Conservation (phyloP, 2,888 invertebrate genomes). For the Aricia artaxerxes region DNA sequence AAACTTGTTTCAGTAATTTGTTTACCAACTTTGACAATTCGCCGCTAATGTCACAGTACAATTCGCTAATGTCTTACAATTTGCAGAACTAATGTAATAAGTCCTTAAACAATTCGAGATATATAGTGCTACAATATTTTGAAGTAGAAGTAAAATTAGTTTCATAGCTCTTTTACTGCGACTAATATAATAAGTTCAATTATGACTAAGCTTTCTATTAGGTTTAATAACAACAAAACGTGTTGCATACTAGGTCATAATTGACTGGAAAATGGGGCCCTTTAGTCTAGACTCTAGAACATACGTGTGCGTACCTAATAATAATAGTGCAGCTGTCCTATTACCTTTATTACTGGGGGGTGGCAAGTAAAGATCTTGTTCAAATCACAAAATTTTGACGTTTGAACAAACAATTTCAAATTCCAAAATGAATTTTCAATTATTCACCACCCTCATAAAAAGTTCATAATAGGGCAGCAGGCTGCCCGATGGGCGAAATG, state of each 20-base stretch:
- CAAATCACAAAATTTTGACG: not conserved
- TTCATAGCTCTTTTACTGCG: not conserved
- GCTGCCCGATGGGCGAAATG: too few species aligned
- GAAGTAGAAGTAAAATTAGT: not conserved
- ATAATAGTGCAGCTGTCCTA: not conserved
- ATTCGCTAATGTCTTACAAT: not conserved
- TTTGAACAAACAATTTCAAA: not conserved
- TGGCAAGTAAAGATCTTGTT: not conserved
- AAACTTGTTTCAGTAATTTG: not conserved
- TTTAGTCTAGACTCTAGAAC: not conserved
- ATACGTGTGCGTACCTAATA: not conserved
- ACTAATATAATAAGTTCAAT: not conserved
- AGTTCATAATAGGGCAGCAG: too few species aligned
- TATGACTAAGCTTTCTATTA: not conserved
- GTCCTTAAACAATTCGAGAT: not conserved
- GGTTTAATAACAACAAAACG: not conserved
- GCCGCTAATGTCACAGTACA: not conserved
- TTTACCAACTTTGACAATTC: constrained; percentile 3
- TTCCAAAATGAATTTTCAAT: too few species aligned
- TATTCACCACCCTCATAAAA: too few species aligned
- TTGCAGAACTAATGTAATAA: constrained; percentile 7
- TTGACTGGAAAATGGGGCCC: not conserved
- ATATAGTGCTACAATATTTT: not conserved
- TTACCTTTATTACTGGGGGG: not conserved
- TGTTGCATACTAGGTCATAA: too few species aligned